Evolutionary conservation across 2,888 invertebrate genomes (phyloP).

Genomic region (Linyphia triangularis): DNA sequence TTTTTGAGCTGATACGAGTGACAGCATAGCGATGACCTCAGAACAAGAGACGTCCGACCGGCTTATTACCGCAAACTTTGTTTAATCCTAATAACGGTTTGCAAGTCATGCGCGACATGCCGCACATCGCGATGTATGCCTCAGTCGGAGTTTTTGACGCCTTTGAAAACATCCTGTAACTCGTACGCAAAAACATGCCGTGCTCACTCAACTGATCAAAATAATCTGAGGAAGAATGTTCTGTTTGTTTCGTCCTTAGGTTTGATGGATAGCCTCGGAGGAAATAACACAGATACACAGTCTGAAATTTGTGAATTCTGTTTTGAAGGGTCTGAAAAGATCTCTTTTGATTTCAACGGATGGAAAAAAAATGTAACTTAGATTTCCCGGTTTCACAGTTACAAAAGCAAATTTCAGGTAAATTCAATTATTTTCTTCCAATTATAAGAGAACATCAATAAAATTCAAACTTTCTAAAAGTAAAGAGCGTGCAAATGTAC

Average conservation of each 20-base stretch:
- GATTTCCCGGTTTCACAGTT: too few species aligned
- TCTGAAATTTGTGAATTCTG: too few species aligned
- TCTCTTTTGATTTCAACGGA: too few species aligned
- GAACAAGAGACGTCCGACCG: not conserved
- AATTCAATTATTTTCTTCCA: too few species aligned
- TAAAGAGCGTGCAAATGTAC: too few species aligned
- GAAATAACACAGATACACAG: too few species aligned
- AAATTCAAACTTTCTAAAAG: too few species aligned
- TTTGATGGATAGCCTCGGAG: too few species aligned
- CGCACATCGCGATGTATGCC: not conserved
- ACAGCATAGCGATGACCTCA: not conserved
- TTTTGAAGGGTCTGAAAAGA: too few species aligned
- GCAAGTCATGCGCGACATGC: not conserved
- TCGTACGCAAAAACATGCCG: not conserved
- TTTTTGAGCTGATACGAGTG: not conserved
- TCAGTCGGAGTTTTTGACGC: not conserved
- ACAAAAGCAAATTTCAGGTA: too few species aligned
- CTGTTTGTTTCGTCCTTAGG: not conserved
- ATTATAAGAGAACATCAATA: too few species aligned
- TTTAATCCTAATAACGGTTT: not conserved
- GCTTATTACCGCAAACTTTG: not conserved
- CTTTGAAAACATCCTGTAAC: not conserved
- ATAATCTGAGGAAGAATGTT: not conserved
- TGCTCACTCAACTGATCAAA: not conserved
- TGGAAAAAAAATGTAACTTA: too few species aligned